Evolutionary conservation across 2,888 invertebrate species (phyloP).

Genomic region (Drosophila lacicola): DNA sequence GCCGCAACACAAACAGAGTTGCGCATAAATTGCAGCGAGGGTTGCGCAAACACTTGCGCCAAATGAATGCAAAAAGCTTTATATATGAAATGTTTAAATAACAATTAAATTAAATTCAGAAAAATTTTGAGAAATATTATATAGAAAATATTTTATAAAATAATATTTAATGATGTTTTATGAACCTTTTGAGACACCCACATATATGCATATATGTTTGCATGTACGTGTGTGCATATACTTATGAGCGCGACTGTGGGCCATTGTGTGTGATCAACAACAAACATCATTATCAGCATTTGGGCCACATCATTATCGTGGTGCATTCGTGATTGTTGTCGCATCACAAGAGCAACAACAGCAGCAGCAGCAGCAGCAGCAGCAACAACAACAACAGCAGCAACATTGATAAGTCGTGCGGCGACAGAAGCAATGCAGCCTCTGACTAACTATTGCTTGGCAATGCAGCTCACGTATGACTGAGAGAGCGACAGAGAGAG

Average conservation of each 20-base stretch:
- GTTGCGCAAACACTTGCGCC: neutral
- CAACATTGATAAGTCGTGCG: conserved; percentile 69
- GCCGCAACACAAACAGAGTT: conserved; percentile 30
- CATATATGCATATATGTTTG: neutral
- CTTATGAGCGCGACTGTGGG: conserved; percentile 29
- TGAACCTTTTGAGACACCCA: neutral
- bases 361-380: conserved; percentile 16
- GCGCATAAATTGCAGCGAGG: conserved; percentile 38
- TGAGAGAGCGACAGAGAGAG: neutral
- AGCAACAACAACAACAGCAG: conserved; percentile 31
- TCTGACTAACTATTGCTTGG: conserved; percentile 50
- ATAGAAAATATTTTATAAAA: no score
- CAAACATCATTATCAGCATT: conserved; percentile 66
- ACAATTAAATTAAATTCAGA: neutral
- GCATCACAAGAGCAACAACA: conserved; percentile 39
- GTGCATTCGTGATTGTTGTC: conserved; percentile 71
- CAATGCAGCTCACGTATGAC: conserved; percentile 59
- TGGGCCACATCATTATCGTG: conserved; percentile 63
- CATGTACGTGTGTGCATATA: conserved; percentile 8
- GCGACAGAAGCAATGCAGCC: conserved; percentile 58
- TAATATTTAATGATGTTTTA: no score
- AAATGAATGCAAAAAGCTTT: neutral
- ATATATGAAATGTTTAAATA: neutral
- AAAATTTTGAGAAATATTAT: neutral
- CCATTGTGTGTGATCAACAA: conserved; percentile 49